These are phyloP conservation scores for Chymomyza fuscimana DNA, from an alignment of 2,888 invertebrate species.

Conservation along the genomic window DNA sequence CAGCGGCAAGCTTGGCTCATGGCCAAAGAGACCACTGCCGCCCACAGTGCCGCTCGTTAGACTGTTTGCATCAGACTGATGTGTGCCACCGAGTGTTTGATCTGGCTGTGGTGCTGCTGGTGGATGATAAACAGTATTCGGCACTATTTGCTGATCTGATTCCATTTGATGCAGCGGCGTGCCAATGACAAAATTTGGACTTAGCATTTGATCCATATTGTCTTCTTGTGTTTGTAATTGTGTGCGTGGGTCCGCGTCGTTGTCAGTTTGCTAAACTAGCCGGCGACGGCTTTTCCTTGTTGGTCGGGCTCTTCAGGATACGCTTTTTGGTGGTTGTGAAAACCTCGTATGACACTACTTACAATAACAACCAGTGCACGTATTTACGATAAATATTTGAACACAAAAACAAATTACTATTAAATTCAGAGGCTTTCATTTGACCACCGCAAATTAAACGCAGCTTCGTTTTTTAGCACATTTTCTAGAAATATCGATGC, in stretches of 20 bases:
- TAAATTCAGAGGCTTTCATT: background rate
- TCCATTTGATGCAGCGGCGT: conserved; percentile 94
- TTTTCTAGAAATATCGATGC: background rate
- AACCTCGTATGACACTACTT: background rate
- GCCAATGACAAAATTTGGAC: conserved; percentile 93
- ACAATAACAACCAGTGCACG: background rate
- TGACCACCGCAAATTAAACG: background rate
- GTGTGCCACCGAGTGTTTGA: conserved; percentile 26
- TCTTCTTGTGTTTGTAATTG: background rate
- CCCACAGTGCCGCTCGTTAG: conserved; percentile 43
- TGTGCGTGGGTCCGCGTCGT: background rate
- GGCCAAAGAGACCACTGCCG: conserved; percentile 53
- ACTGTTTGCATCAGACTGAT: conserved; percentile 44
- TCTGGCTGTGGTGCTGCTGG: conserved; percentile 81
- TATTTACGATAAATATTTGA: background rate
- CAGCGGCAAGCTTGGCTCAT: conserved; percentile 78
- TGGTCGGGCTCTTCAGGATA: background rate
- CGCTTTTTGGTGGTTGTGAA: background rate
- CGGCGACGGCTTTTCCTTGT: background rate
- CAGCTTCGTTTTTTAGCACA: background rate
- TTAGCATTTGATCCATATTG: conserved; percentile 94
- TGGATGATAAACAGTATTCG: conserved; percentile 90
- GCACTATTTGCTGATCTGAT: conserved; percentile 93
- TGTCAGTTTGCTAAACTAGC: background rate
- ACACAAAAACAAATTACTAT: background rate